phyloP scores from a whole-genome alignment of 2,888 invertebrate genomes.

The Caenorhabditis uteleia region DNA sequence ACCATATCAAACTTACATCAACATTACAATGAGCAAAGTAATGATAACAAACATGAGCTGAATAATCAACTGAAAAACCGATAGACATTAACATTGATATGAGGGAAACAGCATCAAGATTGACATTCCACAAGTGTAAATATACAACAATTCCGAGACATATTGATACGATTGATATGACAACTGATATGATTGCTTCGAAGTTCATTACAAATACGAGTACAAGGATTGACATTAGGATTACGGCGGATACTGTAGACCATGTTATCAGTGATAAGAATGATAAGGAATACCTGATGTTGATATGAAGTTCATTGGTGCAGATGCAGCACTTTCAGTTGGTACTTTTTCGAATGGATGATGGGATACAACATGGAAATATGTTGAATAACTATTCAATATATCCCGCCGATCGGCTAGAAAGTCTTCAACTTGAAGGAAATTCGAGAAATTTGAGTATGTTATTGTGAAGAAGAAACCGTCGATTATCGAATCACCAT shows the following conservation, averaged over 20 bases:
- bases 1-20: constrained; percentile 12
- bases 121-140: constrained; percentile 65
- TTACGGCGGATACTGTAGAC: constrained; percentile 59
- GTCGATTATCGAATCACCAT: constrained; percentile 54
- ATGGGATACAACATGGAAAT: constrained; percentile 62
- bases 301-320: constrained; percentile 65
- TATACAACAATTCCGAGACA: constrained; percentile 63
- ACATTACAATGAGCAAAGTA: constrained; percentile 61
- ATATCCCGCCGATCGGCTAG: constrained; percentile 52
- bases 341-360: constrained; percentile 66
- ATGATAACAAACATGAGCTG: constrained; percentile 66
- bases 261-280: not conserved
- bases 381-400: constrained; percentile 46
- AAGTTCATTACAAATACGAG: constrained; percentile 62
- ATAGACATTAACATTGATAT: constrained; percentile 67
- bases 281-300: constrained; percentile 49
- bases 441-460: constrained; percentile 63
- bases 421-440: constrained; percentile 62
- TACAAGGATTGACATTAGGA: constrained; percentile 66
- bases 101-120: constrained; percentile 65
- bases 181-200: constrained; percentile 65
- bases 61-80: constrained; percentile 67
- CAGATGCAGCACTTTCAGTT: constrained; percentile 63
- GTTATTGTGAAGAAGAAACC: constrained; percentile 64
- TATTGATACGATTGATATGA: constrained; percentile 65